Evolutionary conservation across 64 coral and sea anemone species (phyloP), one percentile per base, ranked within the genome.

Genomic region (Stichodactyla mertensii): DNA sequence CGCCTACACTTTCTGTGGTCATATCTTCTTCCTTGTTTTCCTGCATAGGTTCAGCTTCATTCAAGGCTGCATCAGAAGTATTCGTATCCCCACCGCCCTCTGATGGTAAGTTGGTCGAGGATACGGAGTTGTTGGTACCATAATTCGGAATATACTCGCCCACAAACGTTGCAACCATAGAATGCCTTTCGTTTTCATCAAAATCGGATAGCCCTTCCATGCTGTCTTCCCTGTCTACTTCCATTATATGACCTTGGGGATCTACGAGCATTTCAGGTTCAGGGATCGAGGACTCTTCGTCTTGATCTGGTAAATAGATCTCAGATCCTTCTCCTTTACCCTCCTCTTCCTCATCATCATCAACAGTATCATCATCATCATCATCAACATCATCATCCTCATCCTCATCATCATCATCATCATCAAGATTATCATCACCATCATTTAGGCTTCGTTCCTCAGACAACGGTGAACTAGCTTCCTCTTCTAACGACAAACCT

Each of bases 111-210:
- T 45, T 11, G 16, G 83, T 79, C 19, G 79, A 92, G 64, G 79
- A 66, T 10, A n/a, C 84, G 51, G 77, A 83, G 55, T 36, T 23
- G 0, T 57, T 45, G 36, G 22, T 82, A 10, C 55, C 80, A 82
- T 45, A 82, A 52, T 14, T 85, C 11, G 94, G 91, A 82, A 90
- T 82, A 86, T 88, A 97, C 71, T 78, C 88, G 10, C 90, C 94
- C 57, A 90, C 69, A 77, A 90, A 96, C 4, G 87, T 96, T 79
- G 91, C 66, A 87, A 90, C 55, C 11, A 59, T 16, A 6, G 83
- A 80, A 0, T 96, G 78, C 15, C 87, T 57, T n/a, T 83, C 85
- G 18, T 84, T 67, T 52, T 81, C 78, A 55, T 81, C 78, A 81
- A 81, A 81, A 52, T 81, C 78, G 51, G 78, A 81, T 28, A 81